phyloP scores from a whole-genome alignment of 2,888 invertebrate species.

The Nesidiocoris tenuis region DNA sequence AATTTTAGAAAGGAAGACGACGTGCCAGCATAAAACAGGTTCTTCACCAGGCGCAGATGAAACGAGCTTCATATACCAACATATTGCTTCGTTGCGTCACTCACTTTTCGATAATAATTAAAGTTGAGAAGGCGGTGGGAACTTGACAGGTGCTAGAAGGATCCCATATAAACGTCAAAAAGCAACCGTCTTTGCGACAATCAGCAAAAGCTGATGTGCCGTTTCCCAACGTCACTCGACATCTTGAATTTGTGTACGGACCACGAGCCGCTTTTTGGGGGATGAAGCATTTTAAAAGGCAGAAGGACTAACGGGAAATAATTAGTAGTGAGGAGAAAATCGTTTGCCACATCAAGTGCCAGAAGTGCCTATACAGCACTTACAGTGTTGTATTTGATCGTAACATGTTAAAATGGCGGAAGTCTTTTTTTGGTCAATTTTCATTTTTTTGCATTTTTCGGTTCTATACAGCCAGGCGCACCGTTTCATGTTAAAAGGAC shows the following conservation, averaged over 20 bases:
- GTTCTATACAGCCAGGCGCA: no score
- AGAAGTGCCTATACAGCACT: no score
- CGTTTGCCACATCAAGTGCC: no score
- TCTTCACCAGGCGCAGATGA: neutral
- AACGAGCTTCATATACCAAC: neutral
- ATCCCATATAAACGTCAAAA: constrained; percentile 50
- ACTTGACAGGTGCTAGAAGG: constrained; percentile 35
- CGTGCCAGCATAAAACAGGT: no score
- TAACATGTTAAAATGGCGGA: no score
- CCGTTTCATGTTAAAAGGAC: no score
- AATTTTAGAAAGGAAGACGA: no score
- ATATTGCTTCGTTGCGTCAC: constrained; percentile 30
- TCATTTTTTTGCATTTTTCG: no score
- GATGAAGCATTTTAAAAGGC: neutral
- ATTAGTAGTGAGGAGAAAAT: no score
- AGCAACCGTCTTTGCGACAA: neutral
- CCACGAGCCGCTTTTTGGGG: neutral
- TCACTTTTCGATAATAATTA: constrained; percentile 40
- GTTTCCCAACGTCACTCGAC: neutral
- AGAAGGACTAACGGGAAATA: no score
- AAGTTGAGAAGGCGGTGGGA: constrained; percentile 10
- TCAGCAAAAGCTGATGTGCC: neutral
- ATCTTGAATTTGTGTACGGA: neutral
- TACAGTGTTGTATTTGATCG: no score
- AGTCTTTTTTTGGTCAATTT: no score